Percentiles rank a stretch among this genome's conserved stretches.
Evolutionary conservation across 2,888 invertebrate species (phyloP).

Genomic region (Agrilus mali): DNA sequence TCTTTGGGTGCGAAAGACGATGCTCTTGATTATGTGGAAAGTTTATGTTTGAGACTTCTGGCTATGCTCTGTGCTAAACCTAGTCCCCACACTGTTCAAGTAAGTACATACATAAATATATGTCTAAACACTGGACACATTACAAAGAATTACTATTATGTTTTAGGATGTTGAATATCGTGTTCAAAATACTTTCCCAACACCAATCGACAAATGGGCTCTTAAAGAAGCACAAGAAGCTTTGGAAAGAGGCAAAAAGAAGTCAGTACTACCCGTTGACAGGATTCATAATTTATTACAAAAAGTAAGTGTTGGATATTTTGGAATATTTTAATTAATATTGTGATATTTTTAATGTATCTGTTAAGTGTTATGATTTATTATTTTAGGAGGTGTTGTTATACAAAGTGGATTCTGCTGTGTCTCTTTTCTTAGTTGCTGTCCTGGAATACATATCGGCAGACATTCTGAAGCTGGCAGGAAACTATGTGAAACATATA

Average conservation of each 20-base stretch:
- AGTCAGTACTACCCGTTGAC: constrained; percentile 68
- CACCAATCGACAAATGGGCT: constrained; percentile 90
- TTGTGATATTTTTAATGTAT: too few species aligned
- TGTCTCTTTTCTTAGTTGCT: constrained; percentile 81
- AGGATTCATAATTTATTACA: constrained; percentile 79
- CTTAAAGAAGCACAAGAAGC: constrained; percentile 79
- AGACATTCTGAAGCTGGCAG: constrained; percentile 90
- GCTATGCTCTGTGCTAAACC: constrained; percentile 80
- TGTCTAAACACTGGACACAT: not conserved
- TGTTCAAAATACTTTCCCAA: constrained; percentile 86
- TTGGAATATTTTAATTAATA: too few species aligned
- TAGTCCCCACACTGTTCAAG: constrained; percentile 67
- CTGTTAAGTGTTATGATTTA: not conserved
- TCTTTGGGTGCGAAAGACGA: constrained; percentile 73
- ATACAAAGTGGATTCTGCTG: constrained; percentile 78
- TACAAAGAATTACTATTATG: not conserved
- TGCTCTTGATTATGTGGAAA: constrained; percentile 86
- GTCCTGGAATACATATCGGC: constrained; percentile 91
- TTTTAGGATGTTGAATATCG: constrained; percentile 83
- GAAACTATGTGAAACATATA: constrained; percentile 95
- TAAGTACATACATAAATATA: constrained; percentile 19
- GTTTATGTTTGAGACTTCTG: constrained; percentile 75
- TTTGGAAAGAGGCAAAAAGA: constrained; percentile 66
- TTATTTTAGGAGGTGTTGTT: constrained; percentile 63
- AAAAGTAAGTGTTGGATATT: constrained; percentile 40